phyloP scores from a whole-genome alignment of 1,140 invertebrate genomes.

The Diprion similis region DNA sequence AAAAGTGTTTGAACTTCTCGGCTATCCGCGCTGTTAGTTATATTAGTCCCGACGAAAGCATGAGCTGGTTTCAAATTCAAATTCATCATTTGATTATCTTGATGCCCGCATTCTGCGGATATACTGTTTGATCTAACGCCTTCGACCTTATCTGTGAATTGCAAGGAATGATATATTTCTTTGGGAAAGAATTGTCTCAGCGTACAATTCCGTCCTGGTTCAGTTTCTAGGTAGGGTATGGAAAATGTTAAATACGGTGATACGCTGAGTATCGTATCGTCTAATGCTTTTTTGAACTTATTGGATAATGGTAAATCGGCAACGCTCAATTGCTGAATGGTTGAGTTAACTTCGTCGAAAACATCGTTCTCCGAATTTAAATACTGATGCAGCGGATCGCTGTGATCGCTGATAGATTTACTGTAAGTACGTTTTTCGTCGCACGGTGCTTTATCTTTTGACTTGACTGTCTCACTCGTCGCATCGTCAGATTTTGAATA shows the following conservation, averaged over 20 bases:
- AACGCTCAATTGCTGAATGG: constrained; percentile 56
- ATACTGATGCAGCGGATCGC: constrained; percentile 79
- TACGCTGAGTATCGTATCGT: constrained; percentile 79
- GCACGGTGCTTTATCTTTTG: constrained; percentile 45
- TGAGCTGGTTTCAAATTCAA: constrained; percentile 64
- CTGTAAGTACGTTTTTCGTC: constrained; percentile 64
- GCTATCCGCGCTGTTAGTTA: constrained; percentile 69
- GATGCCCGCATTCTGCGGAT: constrained; percentile 23
- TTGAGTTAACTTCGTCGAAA: constrained; percentile 42
- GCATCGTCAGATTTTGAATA: constrained; percentile 12
- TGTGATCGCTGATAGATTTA: constrained; percentile 71
- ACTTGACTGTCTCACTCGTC: constrained; percentile 31
- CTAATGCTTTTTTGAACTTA: constrained; percentile 77
- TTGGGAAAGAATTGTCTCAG: constrained; percentile 80
- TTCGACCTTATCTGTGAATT: constrained; percentile 55
- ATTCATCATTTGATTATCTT: constrained; percentile 30
- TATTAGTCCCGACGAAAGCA: constrained; percentile 74
- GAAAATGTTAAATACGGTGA: constrained; percentile 88
- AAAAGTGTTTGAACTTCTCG: constrained; percentile 73
- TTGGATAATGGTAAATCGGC: constrained; percentile 70
- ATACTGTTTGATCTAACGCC: constrained; percentile 35
- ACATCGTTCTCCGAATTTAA: constrained; percentile 66
- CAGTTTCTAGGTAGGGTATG: constrained; percentile 89
- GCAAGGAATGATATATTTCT: constrained; percentile 79
- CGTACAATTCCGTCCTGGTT: constrained; percentile 77